These are phyloP conservation scores for Lutjanus argentimaculatus DNA, from an alignment of 2,797 vertebrate genomes.

Conservation along the genomic window DNA sequence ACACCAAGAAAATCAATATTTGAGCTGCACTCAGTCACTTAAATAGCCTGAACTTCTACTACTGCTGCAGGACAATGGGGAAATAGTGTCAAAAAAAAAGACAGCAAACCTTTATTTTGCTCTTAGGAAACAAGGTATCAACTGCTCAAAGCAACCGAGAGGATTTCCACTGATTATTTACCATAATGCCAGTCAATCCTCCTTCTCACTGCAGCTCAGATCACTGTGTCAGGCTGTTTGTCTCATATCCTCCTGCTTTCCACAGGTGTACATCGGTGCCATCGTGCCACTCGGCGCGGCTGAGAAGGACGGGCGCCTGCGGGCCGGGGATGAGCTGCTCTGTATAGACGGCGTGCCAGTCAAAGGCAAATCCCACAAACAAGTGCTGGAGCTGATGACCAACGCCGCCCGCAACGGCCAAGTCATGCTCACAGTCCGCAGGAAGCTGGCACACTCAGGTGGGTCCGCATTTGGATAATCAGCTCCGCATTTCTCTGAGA, in stretches of 20 bases:
- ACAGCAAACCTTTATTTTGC: not conserved
- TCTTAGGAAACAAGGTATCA: not conserved
- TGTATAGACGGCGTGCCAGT: constrained; percentile 95
- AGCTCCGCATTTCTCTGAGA: constrained; percentile 13
- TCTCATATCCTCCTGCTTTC: not conserved
- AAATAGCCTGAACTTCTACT: not conserved
- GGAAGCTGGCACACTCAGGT: constrained; percentile 92
- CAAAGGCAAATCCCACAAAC: constrained; percentile 97
- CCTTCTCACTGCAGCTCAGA: not conserved
- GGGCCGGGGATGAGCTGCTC: constrained; percentile 95
- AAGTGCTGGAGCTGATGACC: constrained; percentile 98
- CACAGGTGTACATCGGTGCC: constrained; percentile 96
- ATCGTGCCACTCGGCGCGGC: constrained; percentile 97
- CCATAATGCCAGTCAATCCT: not conserved
- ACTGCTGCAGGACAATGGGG: not conserved
- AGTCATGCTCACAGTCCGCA: constrained; percentile 94
- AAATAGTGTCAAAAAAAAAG: not conserved
- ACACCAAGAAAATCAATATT: constrained; percentile 6
- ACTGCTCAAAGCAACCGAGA: constrained; percentile 10
- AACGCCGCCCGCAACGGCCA: constrained; percentile 97
- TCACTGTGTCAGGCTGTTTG: not conserved
- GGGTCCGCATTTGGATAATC: constrained; percentile 42
- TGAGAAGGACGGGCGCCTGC: constrained; percentile 94
- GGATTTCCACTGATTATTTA: constrained; percentile 14
- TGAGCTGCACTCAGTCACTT: constrained; percentile 7